A percentile compares a stretch with the other conserved stretches of the same genome.
These are phyloP conservation scores for Erpobdella octoculata DNA, from an alignment of 2,888 invertebrate species.

Conservation along the genomic window DNA sequence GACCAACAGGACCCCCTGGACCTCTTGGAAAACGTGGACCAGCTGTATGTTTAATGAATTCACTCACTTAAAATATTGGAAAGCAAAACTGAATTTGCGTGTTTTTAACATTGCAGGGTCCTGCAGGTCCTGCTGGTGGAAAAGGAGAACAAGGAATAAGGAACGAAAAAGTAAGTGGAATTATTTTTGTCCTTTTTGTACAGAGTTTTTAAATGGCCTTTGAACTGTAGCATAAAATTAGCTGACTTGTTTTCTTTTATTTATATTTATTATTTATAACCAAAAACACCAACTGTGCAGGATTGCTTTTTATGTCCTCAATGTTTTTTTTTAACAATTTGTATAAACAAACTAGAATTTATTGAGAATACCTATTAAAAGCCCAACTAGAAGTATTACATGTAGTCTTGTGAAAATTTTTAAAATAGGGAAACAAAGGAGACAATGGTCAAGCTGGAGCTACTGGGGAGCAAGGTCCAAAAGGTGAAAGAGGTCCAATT, in stretches of 20 bases:
- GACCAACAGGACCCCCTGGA: conserved; percentile 52
- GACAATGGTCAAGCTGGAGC: conserved; percentile 65
- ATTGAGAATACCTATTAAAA: too few species aligned
- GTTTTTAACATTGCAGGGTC: conserved; percentile 54
- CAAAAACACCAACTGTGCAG: too few species aligned
- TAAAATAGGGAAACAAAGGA: conserved; percentile 64
- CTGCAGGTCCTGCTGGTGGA: conserved; percentile 53
- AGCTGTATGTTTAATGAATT: conserved; percentile 13
- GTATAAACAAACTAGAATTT: too few species aligned
- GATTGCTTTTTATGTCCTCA: too few species aligned
- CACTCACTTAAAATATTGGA: background rate
- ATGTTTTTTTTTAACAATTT: too few species aligned
- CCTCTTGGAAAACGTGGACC: conserved; percentile 66
- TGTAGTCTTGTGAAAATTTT: too few species aligned
- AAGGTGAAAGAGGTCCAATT: conserved; percentile 66
- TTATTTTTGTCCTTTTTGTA: background rate
- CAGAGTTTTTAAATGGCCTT: background rate
- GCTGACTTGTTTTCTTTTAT: too few species aligned
- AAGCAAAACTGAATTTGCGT: too few species aligned
- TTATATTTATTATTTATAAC: too few species aligned
- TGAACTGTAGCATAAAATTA: too few species aligned
- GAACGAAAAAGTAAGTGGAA: conserved; percentile 32
- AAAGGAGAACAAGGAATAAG: conserved; percentile 32
- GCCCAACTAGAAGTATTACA: too few species aligned
- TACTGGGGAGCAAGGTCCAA: conserved; percentile 61